Evolutionary conservation across 2,797 vertebrate species (phyloP), one percentile per base, ranked within the genome.

Genomic region (Mastacembelus armatus): DNA sequence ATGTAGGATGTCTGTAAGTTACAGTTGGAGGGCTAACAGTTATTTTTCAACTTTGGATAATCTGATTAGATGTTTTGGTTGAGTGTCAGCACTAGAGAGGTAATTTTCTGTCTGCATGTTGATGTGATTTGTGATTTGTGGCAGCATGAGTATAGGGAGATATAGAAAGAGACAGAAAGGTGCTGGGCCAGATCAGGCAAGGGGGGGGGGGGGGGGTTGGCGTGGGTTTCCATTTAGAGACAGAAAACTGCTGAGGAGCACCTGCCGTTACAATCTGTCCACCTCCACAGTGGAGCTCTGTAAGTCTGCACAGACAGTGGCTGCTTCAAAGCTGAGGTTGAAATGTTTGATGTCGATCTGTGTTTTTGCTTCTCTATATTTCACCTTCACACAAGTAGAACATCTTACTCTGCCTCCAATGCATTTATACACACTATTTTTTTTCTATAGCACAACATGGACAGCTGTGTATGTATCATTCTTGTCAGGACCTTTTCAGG

Each of bases 211-310:
- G 72, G 29, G n/a, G 36, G 79, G 57, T 77, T 83, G 86, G 74
- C 15, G 4, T 69, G 78, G 84, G 84, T 86, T 89, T 86, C 71
- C 68, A 73, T 74, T 77, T 83, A 77, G 78, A 88, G 80, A 65
- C 50, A 77, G 78, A 74, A 77, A 80, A 79, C 85, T 87, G 86
- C 83, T 47, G 84, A 90, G 76, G 76, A 79, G 80, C 87, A 92
- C 86, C 90, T 92, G 85, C 90, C 88, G 81, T 81, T 85, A 76
- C 80, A 92, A 82, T 86, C 78, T 92, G 87, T 76, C 91, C 89
- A 76, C 83, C 75, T 87, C 84, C 78, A 66, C 81, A 59, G 21
- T 54, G 75, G 3, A 48, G 63, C 80, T 71, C 55, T 47, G 49
- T 10, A 12, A 56, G 57, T 48, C 59, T 47, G 60, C 69, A 69